Conservation (phyloP, 2,113 vertebrate species). For the Podarcis raffonei region DNA sequence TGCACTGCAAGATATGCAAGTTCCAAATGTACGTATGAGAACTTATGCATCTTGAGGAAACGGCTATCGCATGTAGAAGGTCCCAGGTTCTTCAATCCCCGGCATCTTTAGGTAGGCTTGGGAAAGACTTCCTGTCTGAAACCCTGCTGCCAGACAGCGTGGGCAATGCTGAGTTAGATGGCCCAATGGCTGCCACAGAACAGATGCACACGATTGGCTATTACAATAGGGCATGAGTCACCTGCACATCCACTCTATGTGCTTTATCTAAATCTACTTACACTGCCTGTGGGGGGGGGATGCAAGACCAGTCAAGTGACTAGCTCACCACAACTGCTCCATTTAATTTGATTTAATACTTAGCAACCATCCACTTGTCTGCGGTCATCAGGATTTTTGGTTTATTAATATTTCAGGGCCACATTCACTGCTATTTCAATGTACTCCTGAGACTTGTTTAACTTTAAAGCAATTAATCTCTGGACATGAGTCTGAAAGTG, state of each 20-base stretch:
- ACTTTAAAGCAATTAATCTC: background rate
- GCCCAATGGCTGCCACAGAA: too few species aligned
- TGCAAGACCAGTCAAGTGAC: background rate
- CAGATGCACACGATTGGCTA: background rate
- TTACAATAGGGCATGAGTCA: background rate
- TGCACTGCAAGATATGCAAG: background rate
- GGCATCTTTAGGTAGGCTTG: too few species aligned
- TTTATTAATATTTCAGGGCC: slow-evolving; percentile 2
- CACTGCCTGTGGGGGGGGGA: background rate
- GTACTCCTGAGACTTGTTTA: background rate
- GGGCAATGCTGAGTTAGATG: too few species aligned
- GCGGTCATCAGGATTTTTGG: background rate
- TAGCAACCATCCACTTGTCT: slow-evolving; percentile 27
- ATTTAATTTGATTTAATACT: slow-evolving; percentile 12
- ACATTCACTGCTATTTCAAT: background rate
- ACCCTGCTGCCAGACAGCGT: too few species aligned
- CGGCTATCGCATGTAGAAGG: background rate
- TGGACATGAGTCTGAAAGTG: slow-evolving; percentile 14
- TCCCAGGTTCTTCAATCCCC: background rate
- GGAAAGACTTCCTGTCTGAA: too few species aligned
- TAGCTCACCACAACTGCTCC: background rate
- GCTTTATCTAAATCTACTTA: background rate
- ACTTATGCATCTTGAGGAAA: background rate
- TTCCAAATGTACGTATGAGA: background rate
- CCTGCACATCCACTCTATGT: background rate